Percentiles rank a stretch among this genome's conserved stretches.
These are phyloP conservation scores for Lophura nycthemera DNA, from an alignment of 2,113 vertebrate species.

Conservation along the genomic window DNA sequence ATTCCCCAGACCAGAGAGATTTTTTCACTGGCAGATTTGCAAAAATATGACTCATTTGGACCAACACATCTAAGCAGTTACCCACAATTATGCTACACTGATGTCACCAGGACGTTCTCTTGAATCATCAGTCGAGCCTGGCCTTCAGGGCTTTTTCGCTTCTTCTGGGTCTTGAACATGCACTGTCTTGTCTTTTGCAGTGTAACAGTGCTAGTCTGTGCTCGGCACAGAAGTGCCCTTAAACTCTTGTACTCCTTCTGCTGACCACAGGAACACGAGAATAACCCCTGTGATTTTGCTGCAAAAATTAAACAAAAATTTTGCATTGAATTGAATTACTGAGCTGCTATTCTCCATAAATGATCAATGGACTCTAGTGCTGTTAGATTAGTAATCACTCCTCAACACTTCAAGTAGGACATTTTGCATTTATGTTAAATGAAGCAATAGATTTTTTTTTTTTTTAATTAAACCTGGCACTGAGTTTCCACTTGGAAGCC, in stretches of 20 bases:
- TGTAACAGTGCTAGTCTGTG: neutral
- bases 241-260: neutral
- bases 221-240: neutral
- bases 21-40: neutral
- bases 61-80: neutral
- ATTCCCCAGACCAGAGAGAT: neutral
- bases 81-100: neutral
- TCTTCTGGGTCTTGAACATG: neutral
- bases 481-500: neutral
- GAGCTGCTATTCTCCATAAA: neutral
- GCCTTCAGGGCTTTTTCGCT: neutral
- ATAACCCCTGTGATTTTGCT: neutral
- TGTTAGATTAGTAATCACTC: neutral
- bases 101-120: neutral
- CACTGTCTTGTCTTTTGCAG: rapidly evolving
- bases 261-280: neutral
- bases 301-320: neutral
- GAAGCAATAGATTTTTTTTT: neutral
- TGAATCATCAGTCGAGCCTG: neutral
- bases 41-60: neutral
- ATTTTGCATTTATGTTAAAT: neutral
- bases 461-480: neutral
- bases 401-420: neutral
- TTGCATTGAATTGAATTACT: neutral
- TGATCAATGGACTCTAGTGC: neutral